Evolutionary conservation across 2,888 invertebrate species (phyloP).

Genomic region (Leptinotarsa rubiginosa): DNA sequence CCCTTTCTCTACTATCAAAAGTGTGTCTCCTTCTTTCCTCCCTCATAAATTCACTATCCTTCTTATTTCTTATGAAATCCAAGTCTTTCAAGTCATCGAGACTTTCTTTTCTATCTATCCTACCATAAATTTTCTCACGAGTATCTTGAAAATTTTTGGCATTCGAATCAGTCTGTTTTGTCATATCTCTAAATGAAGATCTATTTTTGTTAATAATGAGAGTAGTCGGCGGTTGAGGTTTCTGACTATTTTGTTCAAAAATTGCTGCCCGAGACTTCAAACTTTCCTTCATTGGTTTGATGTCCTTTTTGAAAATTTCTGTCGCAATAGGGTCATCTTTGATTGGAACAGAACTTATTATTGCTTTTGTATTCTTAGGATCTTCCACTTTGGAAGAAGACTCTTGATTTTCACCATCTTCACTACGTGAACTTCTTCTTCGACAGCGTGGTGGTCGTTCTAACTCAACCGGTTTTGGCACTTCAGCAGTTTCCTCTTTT

Average conservation of each 20-base stretch:
- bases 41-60: constrained; percentile 49
- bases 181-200: constrained; percentile 37
- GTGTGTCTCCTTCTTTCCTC: constrained; percentile 60
- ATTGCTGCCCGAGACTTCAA: constrained; percentile 59
- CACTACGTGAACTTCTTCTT: constrained; percentile 49
- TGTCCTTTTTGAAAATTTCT: constrained; percentile 15
- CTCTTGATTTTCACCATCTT: constrained; percentile 41
- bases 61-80: constrained; percentile 53
- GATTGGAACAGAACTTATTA: background rate
- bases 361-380: constrained; percentile 4
- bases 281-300: constrained; percentile 48
- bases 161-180: constrained; percentile 42
- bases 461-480: constrained; percentile 25
- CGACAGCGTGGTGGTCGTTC: constrained; percentile 44
- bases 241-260: constrained; percentile 56
- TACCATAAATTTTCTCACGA: constrained; percentile 35
- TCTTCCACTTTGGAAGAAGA: constrained; percentile 25
- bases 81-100: constrained; percentile 50
- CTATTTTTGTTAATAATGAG: constrained; percentile 40
- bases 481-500: constrained; percentile 49
- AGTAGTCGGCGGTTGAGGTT: constrained; percentile 41
- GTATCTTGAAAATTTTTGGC: constrained; percentile 43
- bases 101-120: constrained; percentile 41
- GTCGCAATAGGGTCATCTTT: constrained; percentile 20
- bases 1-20: constrained; percentile 58